Evolutionary conservation across 2,888 invertebrate genomes (phyloP).

Genomic region (Papilio elwesi): DNA sequence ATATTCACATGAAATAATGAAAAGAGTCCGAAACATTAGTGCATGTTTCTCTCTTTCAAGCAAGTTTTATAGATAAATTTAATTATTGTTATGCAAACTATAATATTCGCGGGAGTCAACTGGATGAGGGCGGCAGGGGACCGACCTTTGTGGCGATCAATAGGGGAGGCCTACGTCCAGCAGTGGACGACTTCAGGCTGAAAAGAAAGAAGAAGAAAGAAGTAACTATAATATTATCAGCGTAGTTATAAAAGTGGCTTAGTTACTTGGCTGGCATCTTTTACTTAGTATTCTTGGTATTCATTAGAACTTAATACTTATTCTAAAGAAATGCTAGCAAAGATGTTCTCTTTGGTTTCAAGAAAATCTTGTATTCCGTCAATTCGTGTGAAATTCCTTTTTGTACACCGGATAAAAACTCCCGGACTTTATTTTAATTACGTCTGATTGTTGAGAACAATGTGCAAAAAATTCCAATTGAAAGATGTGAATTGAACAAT

Average conservation of each 20-base stretch:
- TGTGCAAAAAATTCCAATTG: conserved; percentile 36
- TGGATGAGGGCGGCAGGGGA: too few species aligned
- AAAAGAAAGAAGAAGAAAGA: too few species aligned
- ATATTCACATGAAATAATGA: too few species aligned
- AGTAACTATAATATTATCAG: not conserved
- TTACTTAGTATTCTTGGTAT: not conserved
- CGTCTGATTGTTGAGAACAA: conserved; percentile 32
- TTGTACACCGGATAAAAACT: not conserved
- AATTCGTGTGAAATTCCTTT: conserved; percentile 19
- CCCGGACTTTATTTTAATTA: conserved; percentile 12
- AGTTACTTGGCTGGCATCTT: not conserved
- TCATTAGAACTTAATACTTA: not conserved
- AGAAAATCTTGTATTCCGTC: not conserved
- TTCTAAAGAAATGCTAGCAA: not conserved
- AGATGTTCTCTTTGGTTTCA: not conserved
- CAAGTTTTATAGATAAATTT: too few species aligned
- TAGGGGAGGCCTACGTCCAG: too few species aligned
- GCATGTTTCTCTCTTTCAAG: too few species aligned
- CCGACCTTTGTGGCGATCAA: too few species aligned
- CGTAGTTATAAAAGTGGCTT: not conserved
- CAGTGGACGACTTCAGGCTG: too few species aligned
- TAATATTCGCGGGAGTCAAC: too few species aligned
- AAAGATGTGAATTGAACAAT: conserved; percentile 34
- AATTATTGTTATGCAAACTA: too few species aligned
- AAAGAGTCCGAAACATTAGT: too few species aligned